A percentile compares a stretch with the other conserved stretches of the same genome.
Conservation (phyloP, 2,888 invertebrate genomes). For the Biston stratarius region DNA sequence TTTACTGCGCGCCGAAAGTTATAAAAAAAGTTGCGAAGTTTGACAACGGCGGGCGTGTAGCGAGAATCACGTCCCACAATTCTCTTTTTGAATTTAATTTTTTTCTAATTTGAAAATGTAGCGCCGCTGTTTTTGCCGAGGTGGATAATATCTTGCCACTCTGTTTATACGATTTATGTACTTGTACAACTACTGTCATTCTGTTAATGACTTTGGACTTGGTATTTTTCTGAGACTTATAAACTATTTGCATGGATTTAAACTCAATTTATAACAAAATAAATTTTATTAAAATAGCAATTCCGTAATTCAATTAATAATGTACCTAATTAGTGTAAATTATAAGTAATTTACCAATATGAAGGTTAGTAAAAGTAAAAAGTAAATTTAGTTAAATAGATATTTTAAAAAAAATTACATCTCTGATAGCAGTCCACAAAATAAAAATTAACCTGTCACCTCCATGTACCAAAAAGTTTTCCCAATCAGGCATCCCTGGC, state of each 20-base stretch:
- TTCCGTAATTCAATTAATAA: neutral
- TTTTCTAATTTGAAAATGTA: constrained; percentile 31
- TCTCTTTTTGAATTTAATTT: constrained; percentile 24
- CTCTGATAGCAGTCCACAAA: neutral
- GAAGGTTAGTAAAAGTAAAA: neutral
- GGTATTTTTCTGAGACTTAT: too few species aligned
- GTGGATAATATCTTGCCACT: neutral
- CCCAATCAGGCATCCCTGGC: constrained; percentile 58
- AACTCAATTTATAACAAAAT: too few species aligned
- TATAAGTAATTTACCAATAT: too few species aligned
- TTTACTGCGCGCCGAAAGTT: constrained; percentile 61
- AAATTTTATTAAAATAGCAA: too few species aligned
- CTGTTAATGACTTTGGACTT: neutral
- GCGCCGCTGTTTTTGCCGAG: constrained; percentile 4
- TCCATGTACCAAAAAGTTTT: constrained; percentile 37
- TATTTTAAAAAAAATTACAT: neutral
- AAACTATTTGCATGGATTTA: too few species aligned
- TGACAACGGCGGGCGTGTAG: constrained; percentile 39
- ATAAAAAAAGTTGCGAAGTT: constrained; percentile 51
- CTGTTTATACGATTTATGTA: neutral
- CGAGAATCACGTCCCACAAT: constrained; percentile 41
- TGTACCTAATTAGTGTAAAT: too few species aligned
- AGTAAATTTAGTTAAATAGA: neutral
- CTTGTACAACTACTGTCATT: neutral
- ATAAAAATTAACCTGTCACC: constrained; percentile 35